Evolutionary conservation across 2,888 invertebrate genomes (phyloP), one percentile per base, ranked within the genome.

Genomic region (Noctua janthe): DNA sequence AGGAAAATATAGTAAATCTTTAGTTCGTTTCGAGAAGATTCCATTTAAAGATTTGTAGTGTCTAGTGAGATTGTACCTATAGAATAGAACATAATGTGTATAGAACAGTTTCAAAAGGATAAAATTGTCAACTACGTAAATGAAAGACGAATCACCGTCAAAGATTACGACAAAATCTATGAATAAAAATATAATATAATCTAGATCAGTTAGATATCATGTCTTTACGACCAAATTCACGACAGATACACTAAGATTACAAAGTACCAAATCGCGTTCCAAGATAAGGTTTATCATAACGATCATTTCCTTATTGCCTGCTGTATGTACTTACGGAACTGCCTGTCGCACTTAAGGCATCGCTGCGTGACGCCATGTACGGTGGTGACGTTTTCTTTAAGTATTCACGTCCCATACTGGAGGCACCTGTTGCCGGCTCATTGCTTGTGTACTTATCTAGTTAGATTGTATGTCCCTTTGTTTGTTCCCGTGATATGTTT

Each of bases 301-400:
- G 56, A 84, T 84, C 87, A 67, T 78, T 84, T 74, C 87, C 84
- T 87, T 71, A 67, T 78, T 17, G 49, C 49, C 43, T 43, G 47
- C 23, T 11, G 74, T 66, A 17, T 1, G 1, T 66, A 29, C 39
- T 7, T 66, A 35, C 17, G 20, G 35, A 69, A 72, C 49, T 64
- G 49, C 17, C 15, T 23, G n/a, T 72, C 72, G 20, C n/a, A 56
- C 67, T 39, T 29, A 71, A n/a, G 66, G 54, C n/a, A 72, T 74
- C 29, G 51, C 54, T 11, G 2, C 39, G 29, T 86, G 51, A 67
- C 62, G 47, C 17, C 49, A n/a, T 49, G 29, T 66, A 86, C 15
- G 20, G 15, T 2, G 15, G 51, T 43, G 71, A 62, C 35, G 78
- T 74, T 56, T 62, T 56, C 20, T 83, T 7, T 86, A 86, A 74